Conservation (phyloP, 37 sponge, comb jelly and placozoan genomes). For the Halichondria panicea region DNA sequence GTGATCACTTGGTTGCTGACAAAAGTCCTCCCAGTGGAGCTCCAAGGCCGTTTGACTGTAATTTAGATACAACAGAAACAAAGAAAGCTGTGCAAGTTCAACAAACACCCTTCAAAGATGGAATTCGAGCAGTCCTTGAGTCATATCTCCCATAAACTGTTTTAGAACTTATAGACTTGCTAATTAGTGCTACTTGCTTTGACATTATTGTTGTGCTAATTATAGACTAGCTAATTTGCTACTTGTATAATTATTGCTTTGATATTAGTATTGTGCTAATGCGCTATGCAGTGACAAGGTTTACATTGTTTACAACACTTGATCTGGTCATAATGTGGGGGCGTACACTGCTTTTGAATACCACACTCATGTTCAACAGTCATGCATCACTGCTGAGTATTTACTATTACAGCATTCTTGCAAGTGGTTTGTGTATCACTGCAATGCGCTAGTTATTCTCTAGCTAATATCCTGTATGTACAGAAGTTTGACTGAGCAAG, state of each 20-base stretch:
- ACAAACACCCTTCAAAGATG: conserved; percentile 57
- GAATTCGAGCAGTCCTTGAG: conserved; percentile 42
- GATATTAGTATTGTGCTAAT: not conserved
- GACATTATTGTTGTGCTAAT: not conserved
- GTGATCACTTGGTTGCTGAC: conserved; percentile 60
- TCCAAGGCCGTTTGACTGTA: conserved; percentile 69
- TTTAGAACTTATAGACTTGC: not conserved
- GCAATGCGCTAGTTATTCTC: too few species aligned
- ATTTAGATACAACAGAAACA: conserved; percentile 61
- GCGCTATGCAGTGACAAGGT: not conserved
- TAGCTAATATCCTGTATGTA: too few species aligned
- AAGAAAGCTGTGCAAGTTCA: conserved; percentile 17
- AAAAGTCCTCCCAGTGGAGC: conserved; percentile 48
- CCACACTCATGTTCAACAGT: too few species aligned
- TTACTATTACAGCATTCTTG: too few species aligned
- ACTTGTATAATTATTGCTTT: not conserved
- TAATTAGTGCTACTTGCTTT: not conserved
- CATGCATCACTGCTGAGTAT: too few species aligned
- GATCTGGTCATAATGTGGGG: not conserved
- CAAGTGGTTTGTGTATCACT: too few species aligned
- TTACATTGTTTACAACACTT: not conserved
- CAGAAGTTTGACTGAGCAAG: not conserved
- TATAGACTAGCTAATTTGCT: not conserved
- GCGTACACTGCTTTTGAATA: not conserved
- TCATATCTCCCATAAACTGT: conserved; percentile 24